These are phyloP conservation scores for Meliscaeva auricollis DNA, from an alignment of 2,888 invertebrate genomes.

Conservation along the genomic window DNA sequence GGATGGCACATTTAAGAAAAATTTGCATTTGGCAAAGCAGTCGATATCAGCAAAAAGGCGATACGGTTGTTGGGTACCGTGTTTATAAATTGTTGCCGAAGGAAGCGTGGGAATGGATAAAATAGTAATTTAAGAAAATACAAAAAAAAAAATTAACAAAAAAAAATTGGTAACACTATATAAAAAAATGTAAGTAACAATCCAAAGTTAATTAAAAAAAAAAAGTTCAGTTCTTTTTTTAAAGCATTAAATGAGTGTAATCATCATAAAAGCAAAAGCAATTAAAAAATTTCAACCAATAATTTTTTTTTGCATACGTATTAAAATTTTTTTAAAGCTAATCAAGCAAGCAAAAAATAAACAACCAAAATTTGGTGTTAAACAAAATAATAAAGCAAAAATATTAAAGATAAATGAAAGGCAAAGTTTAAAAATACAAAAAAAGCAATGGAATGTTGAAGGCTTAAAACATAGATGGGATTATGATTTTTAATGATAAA, in stretches of 20 bases:
- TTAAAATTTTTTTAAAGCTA: background rate
- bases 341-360: slow-evolving; percentile 30
- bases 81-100: slow-evolving; percentile 63
- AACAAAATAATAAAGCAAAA: slow-evolving; percentile 6
- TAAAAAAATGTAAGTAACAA: slow-evolving; percentile 48
- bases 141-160: slow-evolving; percentile 59
- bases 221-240: slow-evolving; percentile 25
- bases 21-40: slow-evolving; percentile 68
- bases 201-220: slow-evolving; percentile 72
- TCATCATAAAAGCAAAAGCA: slow-evolving; percentile 5
- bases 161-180: slow-evolving; percentile 29
- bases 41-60: slow-evolving; percentile 65
- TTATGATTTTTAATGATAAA: slow-evolving; percentile 6
- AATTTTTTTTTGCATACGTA: background rate
- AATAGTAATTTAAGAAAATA: slow-evolving; percentile 64
- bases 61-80: slow-evolving; percentile 50
- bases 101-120: slow-evolving; percentile 66
- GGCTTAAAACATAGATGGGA: background rate
- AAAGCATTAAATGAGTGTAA: slow-evolving; percentile 30
- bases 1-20: slow-evolving; percentile 58
- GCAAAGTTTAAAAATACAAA: background rate
- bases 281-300: background rate
- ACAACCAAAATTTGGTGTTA: background rate
- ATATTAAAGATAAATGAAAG: slow-evolving; percentile 8
- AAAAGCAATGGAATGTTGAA: slow-evolving; percentile 12